Percentiles rank a stretch among this genome's conserved stretches.
These are phyloP conservation scores for Perognathus longimembris DNA, from an alignment of 2,113 vertebrate species.

Conservation along the genomic window DNA sequence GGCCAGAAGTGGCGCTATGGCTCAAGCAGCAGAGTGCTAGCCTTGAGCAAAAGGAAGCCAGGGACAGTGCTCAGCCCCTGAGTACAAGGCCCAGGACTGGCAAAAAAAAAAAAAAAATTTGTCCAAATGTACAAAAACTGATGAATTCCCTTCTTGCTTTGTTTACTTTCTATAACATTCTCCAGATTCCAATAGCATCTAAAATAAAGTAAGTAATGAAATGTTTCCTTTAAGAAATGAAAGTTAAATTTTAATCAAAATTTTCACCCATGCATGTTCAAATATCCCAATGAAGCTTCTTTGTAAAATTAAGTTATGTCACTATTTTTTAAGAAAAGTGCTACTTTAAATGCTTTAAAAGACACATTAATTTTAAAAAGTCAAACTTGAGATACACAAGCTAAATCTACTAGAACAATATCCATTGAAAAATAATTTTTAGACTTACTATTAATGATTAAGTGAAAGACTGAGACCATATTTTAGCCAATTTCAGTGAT, in stretches of 20 bases:
- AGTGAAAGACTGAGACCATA: background rate
- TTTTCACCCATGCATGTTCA: background rate
- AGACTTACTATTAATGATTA: background rate
- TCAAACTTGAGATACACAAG: too few relatives aligned
- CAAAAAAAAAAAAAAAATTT: too few relatives aligned
- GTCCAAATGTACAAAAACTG: background rate
- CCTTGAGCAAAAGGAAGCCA: too few relatives aligned
- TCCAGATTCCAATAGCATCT: slow-evolving; percentile 3
- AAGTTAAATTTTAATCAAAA: slow-evolving; percentile 37
- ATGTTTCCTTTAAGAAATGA: slow-evolving; percentile 15
- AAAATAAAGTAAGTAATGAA: slow-evolving; percentile 33
- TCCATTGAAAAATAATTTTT: slow-evolving; percentile 3
- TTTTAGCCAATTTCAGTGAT: slow-evolving; percentile 16
- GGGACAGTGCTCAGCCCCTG: too few relatives aligned
- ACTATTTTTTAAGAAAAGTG: too few relatives aligned
- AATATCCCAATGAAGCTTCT: too few relatives aligned
- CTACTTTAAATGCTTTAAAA: too few relatives aligned
- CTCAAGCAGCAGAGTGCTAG: too few relatives aligned
- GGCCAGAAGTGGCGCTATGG: too few relatives aligned
- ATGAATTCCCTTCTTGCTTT: slow-evolving; percentile 13
- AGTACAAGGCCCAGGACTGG: too few relatives aligned
- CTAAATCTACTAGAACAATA: background rate
- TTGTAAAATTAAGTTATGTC: too few relatives aligned
- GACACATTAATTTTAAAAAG: too few relatives aligned
- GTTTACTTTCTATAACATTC: slow-evolving; percentile 35